Percentiles rank a stretch among this genome's conserved stretches.
These are phyloP conservation scores for Pandion haliaetus DNA, from an alignment of 2,113 vertebrate species.

Conservation along the genomic window DNA sequence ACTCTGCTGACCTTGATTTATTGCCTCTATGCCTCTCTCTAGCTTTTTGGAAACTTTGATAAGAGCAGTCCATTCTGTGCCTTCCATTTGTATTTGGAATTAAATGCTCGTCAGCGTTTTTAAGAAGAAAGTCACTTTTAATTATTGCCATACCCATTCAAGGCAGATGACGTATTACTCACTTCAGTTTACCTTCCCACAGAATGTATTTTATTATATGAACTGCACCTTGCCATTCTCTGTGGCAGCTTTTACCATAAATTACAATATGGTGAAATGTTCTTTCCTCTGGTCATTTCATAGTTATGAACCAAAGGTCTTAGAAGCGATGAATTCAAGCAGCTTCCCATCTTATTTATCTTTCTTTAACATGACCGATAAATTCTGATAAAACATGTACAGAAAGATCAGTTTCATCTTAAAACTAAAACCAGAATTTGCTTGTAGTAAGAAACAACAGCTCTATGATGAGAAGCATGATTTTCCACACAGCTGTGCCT, in stretches of 20 bases:
- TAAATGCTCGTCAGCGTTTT: neutral
- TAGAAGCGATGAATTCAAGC: neutral
- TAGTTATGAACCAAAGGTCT: neutral
- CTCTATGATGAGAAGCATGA: neutral
- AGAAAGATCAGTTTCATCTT: neutral
- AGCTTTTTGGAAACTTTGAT: neutral
- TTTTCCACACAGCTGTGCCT: neutral
- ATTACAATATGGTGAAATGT: neutral
- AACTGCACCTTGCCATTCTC: neutral
- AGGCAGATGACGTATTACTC: neutral
- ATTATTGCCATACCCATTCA: neutral
- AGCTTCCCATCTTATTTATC: neutral
- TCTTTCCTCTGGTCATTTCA: neutral
- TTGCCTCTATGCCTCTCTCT: neutral
- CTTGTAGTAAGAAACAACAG: neutral
- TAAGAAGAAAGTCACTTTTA: neutral
- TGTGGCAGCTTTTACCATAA: neutral
- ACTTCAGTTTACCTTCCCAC: neutral
- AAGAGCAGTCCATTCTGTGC: neutral
- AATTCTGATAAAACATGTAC: neutral
- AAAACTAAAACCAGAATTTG: neutral
- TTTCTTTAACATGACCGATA: neutral
- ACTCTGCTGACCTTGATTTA: neutral
- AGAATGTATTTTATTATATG: neutral
- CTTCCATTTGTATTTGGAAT: neutral